These are phyloP conservation scores for Erpobdella octoculata DNA, from an alignment of 2,888 invertebrate species.

Conservation along the genomic window DNA sequence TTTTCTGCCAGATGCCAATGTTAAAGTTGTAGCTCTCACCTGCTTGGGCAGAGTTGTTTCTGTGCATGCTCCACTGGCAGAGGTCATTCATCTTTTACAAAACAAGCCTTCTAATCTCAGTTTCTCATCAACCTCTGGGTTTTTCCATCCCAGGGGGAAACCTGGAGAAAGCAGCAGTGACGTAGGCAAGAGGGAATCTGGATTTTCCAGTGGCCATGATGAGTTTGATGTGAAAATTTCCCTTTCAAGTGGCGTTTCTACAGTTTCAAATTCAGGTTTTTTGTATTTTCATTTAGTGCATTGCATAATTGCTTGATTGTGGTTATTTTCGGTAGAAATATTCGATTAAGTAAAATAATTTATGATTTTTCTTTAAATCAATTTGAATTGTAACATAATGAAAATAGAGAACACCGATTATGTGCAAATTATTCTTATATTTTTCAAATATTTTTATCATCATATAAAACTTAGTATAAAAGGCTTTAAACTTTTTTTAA, in stretches of 20 bases:
- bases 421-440: no score
- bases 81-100: conserved; percentile 40
- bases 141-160: conserved; percentile 11
- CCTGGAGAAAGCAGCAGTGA: not conserved
- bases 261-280: not conserved
- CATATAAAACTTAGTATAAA: no score
- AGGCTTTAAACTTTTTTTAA: no score
- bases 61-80: conserved; percentile 49
- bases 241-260: not conserved
- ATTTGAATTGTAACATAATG: no score
- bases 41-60: conserved; percentile 50
- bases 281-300: no score
- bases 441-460: no score
- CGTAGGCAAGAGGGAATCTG: no score
- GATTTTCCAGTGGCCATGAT: not conserved
- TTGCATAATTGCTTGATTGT: no score
- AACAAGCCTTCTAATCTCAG: conserved; percentile 9
- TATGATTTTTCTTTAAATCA: no score
- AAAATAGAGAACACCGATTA: no score
- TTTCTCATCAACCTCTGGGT: not conserved
- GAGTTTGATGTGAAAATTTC: not conserved
- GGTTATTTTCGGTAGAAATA: no score
- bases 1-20: conserved; percentile 51
- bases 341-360: no score
- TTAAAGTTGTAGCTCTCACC: conserved; percentile 52